A percentile compares a stretch with the other conserved stretches of the same genome.
Evolutionary conservation across 2,888 invertebrate genomes (phyloP).

Genomic region (Orgyia antiqua): DNA sequence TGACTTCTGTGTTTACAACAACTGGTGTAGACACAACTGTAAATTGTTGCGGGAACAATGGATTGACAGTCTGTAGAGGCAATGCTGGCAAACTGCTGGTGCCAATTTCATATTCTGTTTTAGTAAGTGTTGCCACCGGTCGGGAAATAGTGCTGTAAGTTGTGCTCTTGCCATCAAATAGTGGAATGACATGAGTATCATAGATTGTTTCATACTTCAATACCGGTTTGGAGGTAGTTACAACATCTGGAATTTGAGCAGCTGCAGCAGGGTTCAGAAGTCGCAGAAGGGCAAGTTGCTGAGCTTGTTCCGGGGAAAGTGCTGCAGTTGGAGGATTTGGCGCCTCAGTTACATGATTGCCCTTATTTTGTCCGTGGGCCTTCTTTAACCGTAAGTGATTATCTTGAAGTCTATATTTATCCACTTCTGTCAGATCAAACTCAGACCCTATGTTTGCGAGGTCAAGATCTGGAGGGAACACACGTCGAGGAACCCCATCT

Average conservation of each 20-base stretch:
- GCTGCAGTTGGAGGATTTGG: constrained; percentile 69
- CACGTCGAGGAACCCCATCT: constrained; percentile 63
- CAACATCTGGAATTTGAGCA: constrained; percentile 82
- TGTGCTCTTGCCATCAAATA: constrained; percentile 86
- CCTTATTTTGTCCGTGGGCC: constrained; percentile 66
- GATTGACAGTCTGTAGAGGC: constrained; percentile 77
- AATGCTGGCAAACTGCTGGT: constrained; percentile 83
- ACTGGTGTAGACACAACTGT: constrained; percentile 88
- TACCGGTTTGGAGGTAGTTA: constrained; percentile 88
- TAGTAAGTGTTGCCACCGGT: constrained; percentile 86
- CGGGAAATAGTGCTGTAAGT: constrained; percentile 88
- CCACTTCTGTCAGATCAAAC: constrained; percentile 84
- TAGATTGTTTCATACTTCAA: constrained; percentile 87
- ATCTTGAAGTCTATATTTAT: constrained; percentile 77
- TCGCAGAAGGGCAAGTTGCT: constrained; percentile 85
- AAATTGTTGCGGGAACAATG: constrained; percentile 81
- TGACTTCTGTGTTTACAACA: constrained; percentile 87
- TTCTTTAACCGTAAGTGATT: constrained; percentile 72
- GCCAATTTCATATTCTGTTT: constrained; percentile 87
- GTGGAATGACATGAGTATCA: constrained; percentile 89
- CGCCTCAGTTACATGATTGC: constrained; percentile 70
- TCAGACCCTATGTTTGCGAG: constrained; percentile 85
- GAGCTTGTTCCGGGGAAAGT: constrained; percentile 84
- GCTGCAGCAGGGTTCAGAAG: constrained; percentile 83
- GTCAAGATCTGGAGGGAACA: constrained; percentile 83